Base-by-base conservation (phyloP, 2,888 invertebrate species). In the Phaedon cochleariae region DNA sequence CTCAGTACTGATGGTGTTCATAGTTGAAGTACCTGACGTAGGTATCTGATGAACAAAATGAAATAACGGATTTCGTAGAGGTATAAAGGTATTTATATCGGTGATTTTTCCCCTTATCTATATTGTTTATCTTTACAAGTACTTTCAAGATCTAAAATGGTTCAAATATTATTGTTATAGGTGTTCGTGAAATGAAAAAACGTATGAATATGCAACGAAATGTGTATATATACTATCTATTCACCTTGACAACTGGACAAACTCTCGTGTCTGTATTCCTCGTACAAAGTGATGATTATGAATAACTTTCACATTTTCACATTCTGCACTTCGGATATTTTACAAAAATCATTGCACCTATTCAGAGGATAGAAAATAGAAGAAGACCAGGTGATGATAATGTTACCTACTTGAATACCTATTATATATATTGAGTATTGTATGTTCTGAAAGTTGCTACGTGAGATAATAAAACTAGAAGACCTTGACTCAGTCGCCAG, bases 1-100 rank as follows among this genome's bases (percentile, higher is more conserved):
- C 48, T 71, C 71, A 5, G 69, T 71, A 59, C 71, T 71, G 48
- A 55, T 71, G 48, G 55, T 65, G 53, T 67, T 62, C 65, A 68
- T 67, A 45, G 31, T 17, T 29, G 10, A 29, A 18, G n/a, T 57
- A n/a, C n/a, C n/a, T n/a, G n/a, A n/a, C n/a, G n/a, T n/a, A n/a
- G n/a, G n/a, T n/a, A 41, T 26, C 57, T 15, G 15, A 41, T 41
- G 21, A 57, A 18, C 20, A 20, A n/a, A 17, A 9, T 22, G 22
- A 20, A 57, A 21, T 22, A 7, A 41, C 18, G 21, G 17, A 4
- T 31, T 6, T 21, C 20, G 41, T 26, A 7, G 6, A 34, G 12
- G 37, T 54, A 21, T 37, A 55, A 34, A 9, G 12, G 34, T 34
- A 34, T 34, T 55, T 57, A 45, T 57, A 17, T 45, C 10, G 10